Conservation (phyloP, 2,888 invertebrate genomes). For the Chromoteleia sp. region DNA sequence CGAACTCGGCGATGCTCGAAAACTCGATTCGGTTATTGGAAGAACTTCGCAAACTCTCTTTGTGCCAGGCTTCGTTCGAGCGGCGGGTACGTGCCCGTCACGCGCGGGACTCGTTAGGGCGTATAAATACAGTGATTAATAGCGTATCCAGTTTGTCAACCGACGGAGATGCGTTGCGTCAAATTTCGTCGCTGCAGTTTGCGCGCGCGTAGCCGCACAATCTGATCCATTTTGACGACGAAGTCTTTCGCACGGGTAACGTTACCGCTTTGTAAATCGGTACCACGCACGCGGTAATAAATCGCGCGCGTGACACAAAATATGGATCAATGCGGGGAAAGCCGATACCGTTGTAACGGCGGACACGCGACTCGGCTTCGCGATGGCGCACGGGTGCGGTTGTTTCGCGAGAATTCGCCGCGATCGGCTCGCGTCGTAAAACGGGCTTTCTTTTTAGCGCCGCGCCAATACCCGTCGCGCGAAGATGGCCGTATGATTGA, state of each 20-base stretch:
- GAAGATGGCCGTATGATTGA: constrained; percentile 32
- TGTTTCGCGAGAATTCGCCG: not conserved
- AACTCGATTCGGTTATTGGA: constrained; percentile 78
- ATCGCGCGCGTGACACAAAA: constrained; percentile 7
- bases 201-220: constrained; percentile 35
- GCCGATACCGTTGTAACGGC: constrained; percentile 30
- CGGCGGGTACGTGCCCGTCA: constrained; percentile 37
- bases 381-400: not conserved
- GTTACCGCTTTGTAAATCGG: constrained; percentile 29
- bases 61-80: constrained; percentile 45
- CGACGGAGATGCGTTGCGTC: constrained; percentile 40
- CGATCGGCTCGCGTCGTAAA: not conserved
- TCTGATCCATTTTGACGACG: constrained; percentile 42
- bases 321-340: constrained; percentile 23
- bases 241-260: constrained; percentile 47
- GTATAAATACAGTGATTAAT: constrained; percentile 64
- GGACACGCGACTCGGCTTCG: not conserved
- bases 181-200: constrained; percentile 50
- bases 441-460: not conserved
- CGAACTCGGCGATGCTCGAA: constrained; percentile 48
- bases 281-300: constrained; percentile 22
- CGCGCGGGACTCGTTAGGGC: constrained; percentile 44
- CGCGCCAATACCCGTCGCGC: no score
- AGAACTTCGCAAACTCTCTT: constrained; percentile 75
- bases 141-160: constrained; percentile 47